A percentile compares a stretch with the other conserved stretches of the same genome.
phyloP scores from a whole-genome alignment of 2,113 vertebrate genomes.

The Cyanistes caeruleus region DNA sequence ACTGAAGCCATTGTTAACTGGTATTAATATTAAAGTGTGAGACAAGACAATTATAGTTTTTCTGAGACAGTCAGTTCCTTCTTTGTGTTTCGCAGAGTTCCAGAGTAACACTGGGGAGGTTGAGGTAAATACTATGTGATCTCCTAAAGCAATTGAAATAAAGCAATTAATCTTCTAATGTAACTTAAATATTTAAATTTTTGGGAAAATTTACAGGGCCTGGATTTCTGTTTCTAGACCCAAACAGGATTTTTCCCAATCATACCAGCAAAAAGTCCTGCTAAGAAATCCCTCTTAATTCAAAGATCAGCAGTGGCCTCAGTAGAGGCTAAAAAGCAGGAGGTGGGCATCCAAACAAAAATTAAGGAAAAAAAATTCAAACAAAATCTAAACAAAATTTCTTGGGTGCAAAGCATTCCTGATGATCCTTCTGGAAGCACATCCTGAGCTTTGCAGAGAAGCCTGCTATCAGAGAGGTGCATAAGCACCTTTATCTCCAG shows the following conservation, averaged over 20 bases:
- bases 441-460: rapidly evolving
- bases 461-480: neutral
- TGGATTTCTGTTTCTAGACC: neutral
- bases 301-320: neutral
- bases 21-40: neutral
- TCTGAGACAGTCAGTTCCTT: neutral
- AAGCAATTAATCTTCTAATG: neutral
- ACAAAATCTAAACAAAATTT: neutral
- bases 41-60: neutral
- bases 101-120: rapidly evolving
- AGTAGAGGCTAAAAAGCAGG: rapidly evolving
- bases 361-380: neutral
- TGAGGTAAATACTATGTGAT: neutral
- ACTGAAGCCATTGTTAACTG: neutral
- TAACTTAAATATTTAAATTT: neutral
- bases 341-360: neutral
- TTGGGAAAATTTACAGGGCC: neutral
- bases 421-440: neutral
- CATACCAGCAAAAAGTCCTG: neutral
- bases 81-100: neutral
- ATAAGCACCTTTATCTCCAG: neutral
- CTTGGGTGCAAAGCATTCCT: neutral
- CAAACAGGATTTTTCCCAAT: neutral
- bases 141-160: neutral
- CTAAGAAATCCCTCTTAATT: neutral